Evolutionary conservation across 2,113 vertebrate genomes (phyloP).

Genomic region (Strigops habroptila): DNA sequence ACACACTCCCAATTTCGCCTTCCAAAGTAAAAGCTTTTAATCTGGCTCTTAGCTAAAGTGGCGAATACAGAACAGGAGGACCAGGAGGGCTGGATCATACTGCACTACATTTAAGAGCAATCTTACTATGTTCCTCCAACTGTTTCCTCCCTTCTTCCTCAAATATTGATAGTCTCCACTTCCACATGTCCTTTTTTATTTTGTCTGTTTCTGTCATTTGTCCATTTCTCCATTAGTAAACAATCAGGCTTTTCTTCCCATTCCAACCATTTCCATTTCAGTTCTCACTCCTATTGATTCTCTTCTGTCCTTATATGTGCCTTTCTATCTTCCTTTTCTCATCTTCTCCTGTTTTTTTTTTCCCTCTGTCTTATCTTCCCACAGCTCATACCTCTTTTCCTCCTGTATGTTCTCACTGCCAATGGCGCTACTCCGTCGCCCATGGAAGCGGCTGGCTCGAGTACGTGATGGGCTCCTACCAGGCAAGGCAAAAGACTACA

Average conservation of each 20-base stretch:
- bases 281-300: not conserved
- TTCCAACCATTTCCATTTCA: not conserved
- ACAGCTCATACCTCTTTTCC: slow-evolving; percentile 82
- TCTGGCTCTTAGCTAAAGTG: not conserved
- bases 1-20: not conserved
- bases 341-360: not conserved
- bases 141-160: not conserved
- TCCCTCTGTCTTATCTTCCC: not conserved
- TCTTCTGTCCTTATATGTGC: not conserved
- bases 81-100: not conserved
- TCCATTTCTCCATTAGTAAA: not conserved
- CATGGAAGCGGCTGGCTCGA: slow-evolving; percentile 74
- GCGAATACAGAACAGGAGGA: not conserved
- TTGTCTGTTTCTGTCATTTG: not conserved
- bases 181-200: not conserved
- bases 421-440: slow-evolving; percentile 87
- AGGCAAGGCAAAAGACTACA: slow-evolving; percentile 72
- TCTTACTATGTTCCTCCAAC: not conserved
- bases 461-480: slow-evolving; percentile 68
- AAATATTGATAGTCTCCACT: not conserved
- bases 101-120: not conserved
- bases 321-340: not conserved
- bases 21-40: not conserved
- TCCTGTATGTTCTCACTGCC: slow-evolving; percentile 94
- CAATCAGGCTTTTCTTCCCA: not conserved